These are phyloP conservation scores for Epinotia ramella DNA, from an alignment of 2,888 invertebrate species.

Conservation along the genomic window DNA sequence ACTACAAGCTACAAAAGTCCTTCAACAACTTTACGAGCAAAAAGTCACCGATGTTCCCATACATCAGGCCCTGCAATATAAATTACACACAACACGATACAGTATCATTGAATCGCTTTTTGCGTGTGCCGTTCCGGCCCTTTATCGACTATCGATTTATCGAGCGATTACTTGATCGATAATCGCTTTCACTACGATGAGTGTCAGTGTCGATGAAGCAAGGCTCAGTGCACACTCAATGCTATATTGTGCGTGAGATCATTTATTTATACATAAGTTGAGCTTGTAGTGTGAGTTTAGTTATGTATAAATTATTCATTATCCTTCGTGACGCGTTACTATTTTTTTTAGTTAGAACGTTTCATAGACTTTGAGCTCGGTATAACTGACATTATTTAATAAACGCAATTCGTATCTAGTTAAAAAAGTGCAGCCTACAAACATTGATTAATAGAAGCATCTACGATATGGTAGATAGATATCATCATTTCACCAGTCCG, in stretches of 20 bases:
- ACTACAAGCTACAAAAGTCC: conserved; percentile 1
- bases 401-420: no score
- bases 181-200: conserved; percentile 52
- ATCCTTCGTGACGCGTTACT: no score
- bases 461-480: no score
- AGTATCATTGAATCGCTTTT: conserved; percentile 41
- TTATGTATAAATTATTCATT: no score
- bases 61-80: conserved; percentile 24
- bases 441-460: no score
- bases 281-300: no score
- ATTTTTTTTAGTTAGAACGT: no score
- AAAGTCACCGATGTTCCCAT: conserved; percentile 33
- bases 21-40: conserved; percentile 2
- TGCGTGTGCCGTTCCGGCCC: conserved; percentile 33
- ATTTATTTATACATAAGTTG: no score
- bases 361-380: no score
- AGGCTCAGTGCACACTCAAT: conserved; percentile 4
- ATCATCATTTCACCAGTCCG: no score
- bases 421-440: no score
- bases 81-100: conserved; percentile 29
- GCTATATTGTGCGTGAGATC: neutral
- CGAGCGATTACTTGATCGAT: conserved; percentile 46
- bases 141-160: conserved; percentile 43
- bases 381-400: no score
- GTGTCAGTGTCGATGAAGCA: conserved; percentile 33